Conservation (phyloP, 37 sponge, comb jelly and placozoan genomes). For the Chondrosia reniformis region DNA sequence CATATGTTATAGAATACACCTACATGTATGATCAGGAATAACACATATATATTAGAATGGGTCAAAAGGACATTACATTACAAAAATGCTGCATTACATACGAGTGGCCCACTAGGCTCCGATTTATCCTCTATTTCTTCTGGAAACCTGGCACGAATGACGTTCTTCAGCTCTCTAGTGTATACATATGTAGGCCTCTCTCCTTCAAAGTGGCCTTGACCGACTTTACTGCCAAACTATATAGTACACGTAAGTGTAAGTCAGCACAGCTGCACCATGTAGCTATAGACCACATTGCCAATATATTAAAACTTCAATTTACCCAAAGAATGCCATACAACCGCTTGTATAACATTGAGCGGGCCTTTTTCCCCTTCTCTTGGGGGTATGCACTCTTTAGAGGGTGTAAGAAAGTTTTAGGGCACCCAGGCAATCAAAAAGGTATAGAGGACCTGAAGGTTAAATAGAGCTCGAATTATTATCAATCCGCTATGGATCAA, state of each 20-base stretch:
- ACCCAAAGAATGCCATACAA: slow-evolving; percentile 7
- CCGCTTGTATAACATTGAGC: not conserved
- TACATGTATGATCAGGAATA: not conserved
- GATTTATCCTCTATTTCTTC: not conserved
- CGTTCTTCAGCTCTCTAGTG: not conserved
- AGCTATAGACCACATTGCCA: not conserved
- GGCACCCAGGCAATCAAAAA: not conserved
- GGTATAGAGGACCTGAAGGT: not conserved
- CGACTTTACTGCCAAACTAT: not conserved
- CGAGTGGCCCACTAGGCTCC: not conserved
- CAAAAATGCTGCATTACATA: not conserved
- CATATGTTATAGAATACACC: not conserved
- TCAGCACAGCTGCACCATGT: too few species aligned
- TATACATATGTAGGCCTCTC: not conserved
- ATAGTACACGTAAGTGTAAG: not conserved
- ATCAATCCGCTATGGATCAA: not conserved
- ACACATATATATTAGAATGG: not conserved
- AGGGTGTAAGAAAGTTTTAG: not conserved
- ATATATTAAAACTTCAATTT: not conserved
- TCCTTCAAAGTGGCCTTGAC: not conserved
- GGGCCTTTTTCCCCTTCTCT: not conserved
- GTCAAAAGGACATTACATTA: not conserved
- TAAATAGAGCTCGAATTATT: not conserved
- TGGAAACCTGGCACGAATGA: not conserved
- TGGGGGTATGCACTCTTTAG: slow-evolving; percentile 2